phyloP scores from a whole-genome alignment of 2,797 vertebrate species.

The Anisognathus igniventris region DNA sequence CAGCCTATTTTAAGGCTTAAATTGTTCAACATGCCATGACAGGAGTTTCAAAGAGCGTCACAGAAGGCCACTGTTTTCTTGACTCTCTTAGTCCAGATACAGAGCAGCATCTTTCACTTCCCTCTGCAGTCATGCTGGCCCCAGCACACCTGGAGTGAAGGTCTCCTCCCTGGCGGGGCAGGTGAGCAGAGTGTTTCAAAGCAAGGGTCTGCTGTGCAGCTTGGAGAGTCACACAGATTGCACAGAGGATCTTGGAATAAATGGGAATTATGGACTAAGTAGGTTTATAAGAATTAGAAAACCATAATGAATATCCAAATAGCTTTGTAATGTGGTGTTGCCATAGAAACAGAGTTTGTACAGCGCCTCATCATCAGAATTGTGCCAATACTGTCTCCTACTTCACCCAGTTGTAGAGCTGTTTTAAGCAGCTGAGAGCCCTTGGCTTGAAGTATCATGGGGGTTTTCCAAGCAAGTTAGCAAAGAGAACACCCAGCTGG shows the following conservation, averaged over 20 bases:
- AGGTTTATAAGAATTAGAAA: neutral
- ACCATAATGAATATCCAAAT: neutral
- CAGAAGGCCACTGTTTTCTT: neutral
- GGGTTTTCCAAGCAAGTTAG: neutral
- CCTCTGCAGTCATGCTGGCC: neutral
- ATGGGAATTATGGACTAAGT: neutral
- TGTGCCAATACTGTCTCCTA: neutral
- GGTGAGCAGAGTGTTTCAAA: neutral
- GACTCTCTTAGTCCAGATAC: neutral
- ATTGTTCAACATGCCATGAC: neutral
- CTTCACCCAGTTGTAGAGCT: slow-evolving; percentile 12
- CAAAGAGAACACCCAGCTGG: neutral
- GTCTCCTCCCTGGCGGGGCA: neutral
- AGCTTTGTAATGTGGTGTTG: neutral
- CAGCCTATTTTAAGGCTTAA: slow-evolving; percentile 11
- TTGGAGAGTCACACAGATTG: neutral
- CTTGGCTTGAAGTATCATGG: neutral
- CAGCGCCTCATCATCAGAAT: neutral
- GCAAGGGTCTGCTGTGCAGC: rapidly evolving
- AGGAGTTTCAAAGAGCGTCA: neutral
- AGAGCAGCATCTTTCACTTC: neutral
- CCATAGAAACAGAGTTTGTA: slow-evolving; percentile 15
- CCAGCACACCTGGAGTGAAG: neutral
- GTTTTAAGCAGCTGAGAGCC: neutral
- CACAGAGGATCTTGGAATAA: neutral